phyloP scores from a whole-genome alignment of 1,140 invertebrate genomes.

The Achatina immaculata region DNA sequence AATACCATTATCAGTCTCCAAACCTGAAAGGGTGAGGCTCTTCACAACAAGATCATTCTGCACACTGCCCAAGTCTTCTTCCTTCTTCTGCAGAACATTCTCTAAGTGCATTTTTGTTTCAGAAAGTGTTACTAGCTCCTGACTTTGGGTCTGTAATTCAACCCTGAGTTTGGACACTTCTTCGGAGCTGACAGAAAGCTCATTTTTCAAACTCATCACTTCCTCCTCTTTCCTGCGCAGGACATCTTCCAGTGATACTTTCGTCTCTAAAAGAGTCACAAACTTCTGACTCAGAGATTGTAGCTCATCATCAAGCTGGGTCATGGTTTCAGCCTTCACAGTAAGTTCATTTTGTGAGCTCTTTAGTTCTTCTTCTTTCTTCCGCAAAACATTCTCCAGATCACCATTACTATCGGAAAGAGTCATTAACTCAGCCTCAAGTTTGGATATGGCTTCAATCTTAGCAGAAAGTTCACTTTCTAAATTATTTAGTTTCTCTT shows the following conservation, averaged over 20 bases:
- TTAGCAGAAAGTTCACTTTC: no score
- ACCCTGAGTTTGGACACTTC: background rate
- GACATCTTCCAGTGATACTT: background rate
- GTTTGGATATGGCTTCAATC: no score
- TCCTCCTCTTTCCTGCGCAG: conserved; percentile 5
- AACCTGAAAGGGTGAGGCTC: background rate
- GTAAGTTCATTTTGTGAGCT: no score
- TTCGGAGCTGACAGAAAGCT: background rate
- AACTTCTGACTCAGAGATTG: background rate
- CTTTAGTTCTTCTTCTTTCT: no score
- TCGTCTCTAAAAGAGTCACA: background rate
- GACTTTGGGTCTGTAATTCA: background rate
- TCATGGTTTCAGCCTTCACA: no score
- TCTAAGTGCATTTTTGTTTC: background rate
- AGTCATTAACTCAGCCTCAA: no score
- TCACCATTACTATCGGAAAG: no score
- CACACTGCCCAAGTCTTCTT: background rate
- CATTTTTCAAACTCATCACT: background rate
- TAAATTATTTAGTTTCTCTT: no score
- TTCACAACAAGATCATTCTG: background rate
- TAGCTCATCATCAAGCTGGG: background rate
- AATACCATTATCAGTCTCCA: background rate
- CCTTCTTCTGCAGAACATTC: background rate
- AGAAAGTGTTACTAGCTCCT: background rate
- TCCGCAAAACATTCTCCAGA: no score